Evolutionary conservation across 35 echinoderm and acorn worm species (phyloP).

Genomic region (Apostichopus californicus): DNA sequence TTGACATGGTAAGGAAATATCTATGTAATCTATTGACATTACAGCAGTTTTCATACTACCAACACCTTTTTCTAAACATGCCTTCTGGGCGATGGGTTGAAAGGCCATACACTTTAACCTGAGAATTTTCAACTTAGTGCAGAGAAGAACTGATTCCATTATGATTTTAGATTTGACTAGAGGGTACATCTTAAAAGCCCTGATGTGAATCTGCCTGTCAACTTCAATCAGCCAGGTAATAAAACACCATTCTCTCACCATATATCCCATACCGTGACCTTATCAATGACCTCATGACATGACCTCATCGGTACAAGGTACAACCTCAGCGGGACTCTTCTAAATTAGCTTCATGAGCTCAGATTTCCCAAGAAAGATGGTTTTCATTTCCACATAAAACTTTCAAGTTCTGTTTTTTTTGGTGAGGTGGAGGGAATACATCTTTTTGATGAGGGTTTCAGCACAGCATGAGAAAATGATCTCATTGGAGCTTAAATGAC

Average conservation of each 20-base stretch:
- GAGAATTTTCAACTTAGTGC: too few relatives aligned
- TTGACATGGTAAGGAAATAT: too few relatives aligned
- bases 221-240: not conserved
- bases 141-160: too few relatives aligned
- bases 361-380: not conserved
- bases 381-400: not conserved
- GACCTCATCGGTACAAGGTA: not conserved
- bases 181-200: too few relatives aligned
- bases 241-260: not conserved
- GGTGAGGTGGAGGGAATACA: not conserved
- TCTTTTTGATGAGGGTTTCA: not conserved
- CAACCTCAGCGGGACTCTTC: not conserved
- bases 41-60: too few relatives aligned
- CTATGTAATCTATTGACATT: too few relatives aligned
- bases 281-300: not conserved
- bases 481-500: not conserved
- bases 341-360: not conserved
- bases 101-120: too few relatives aligned
- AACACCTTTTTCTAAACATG: too few relatives aligned
- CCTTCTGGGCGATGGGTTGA: too few relatives aligned
- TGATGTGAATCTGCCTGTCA: not conserved
- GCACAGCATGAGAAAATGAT: not conserved
- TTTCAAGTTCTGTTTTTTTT: too few relatives aligned
- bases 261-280: not conserved
- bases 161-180: too few relatives aligned